These are phyloP conservation scores for Aricia agestis DNA, from an alignment of 1,140 invertebrate genomes.

Conservation along the genomic window DNA sequence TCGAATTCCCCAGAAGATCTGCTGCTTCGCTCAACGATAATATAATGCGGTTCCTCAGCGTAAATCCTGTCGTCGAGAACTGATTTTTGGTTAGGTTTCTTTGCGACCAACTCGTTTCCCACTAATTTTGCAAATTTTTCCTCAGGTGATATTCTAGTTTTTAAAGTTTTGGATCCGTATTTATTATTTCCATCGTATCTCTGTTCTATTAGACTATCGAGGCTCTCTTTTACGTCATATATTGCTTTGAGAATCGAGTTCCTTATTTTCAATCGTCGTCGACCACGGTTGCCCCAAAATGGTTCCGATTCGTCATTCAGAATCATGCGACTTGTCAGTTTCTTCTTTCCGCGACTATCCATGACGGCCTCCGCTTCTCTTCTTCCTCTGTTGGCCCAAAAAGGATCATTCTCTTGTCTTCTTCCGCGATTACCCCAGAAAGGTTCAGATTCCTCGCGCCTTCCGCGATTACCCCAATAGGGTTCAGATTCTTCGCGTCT, in stretches of 20 bases:
- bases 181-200: not conserved
- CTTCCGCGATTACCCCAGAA: conserved; percentile 62
- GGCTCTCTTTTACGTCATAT: conserved; percentile 42
- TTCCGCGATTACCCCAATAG: conserved; percentile 49
- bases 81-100: conserved; percentile 44
- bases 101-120: conserved; percentile 24
- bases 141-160: not conserved
- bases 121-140: not conserved
- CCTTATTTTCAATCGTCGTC: conserved; percentile 44
- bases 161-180: not conserved
- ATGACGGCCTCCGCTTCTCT: conserved; percentile 47
- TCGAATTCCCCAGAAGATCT: conserved; percentile 62
- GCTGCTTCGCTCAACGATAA: conserved; percentile 60
- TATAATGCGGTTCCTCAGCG: conserved; percentile 64
- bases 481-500: conserved; percentile 36
- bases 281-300: conserved; percentile 41
- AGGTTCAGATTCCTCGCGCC: conserved; percentile 37
- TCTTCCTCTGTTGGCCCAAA: conserved; percentile 51
- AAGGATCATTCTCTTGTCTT: conserved; percentile 49
- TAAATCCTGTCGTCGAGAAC: conserved; percentile 55
- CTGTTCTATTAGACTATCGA: conserved; percentile 37
- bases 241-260: conserved; percentile 46
- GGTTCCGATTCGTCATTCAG: conserved; percentile 35
- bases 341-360: conserved; percentile 50
- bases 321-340: conserved; percentile 25